These are phyloP conservation scores for Brachyopa scutellaris DNA, from an alignment of 2,888 invertebrate genomes.

Conservation along the genomic window DNA sequence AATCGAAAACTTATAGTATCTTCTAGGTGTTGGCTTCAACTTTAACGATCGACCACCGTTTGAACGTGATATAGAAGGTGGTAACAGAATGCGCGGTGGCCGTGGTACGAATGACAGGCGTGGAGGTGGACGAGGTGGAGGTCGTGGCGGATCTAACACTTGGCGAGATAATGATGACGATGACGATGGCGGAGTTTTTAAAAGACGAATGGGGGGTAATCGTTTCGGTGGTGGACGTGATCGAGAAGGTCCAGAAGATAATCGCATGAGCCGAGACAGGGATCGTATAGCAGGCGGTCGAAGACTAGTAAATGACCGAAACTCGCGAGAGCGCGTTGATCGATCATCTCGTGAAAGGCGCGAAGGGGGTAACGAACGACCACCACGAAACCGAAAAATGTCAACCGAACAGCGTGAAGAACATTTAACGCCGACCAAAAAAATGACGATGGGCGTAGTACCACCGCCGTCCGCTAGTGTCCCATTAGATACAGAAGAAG, in stretches of 20 bases:
- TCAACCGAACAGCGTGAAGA: constrained; percentile 63
- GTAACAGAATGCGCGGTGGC: constrained; percentile 55
- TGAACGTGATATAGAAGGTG: constrained; percentile 73
- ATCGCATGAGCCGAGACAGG: constrained; percentile 57
- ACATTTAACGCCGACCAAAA: constrained; percentile 68
- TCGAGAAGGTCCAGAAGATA: constrained; percentile 74
- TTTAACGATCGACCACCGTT: constrained; percentile 72
- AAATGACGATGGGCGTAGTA: not conserved
- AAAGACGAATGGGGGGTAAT: constrained; percentile 75
- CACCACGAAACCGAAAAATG: constrained; percentile 34
- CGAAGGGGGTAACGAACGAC: constrained; percentile 64
- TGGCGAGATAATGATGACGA: constrained; percentile 80
- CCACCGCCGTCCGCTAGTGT: not conserved
- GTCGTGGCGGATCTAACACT: constrained; percentile 76
- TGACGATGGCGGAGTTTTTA: constrained; percentile 76
- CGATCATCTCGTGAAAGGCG: constrained; percentile 63
- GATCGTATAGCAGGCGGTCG: constrained; percentile 43
- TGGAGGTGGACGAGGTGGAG: constrained; percentile 74
- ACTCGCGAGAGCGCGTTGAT: constrained; percentile 64
- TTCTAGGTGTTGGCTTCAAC: constrained; percentile 58
- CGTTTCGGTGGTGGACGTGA: constrained; percentile 78
- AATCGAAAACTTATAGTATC: not conserved
- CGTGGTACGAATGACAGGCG: constrained; percentile 73
- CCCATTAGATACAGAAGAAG: constrained; percentile 79
- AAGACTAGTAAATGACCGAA: constrained; percentile 45